Base-by-base conservation (phyloP, 2,797 vertebrate species). In the Bucorvus abyssinicus region DNA sequence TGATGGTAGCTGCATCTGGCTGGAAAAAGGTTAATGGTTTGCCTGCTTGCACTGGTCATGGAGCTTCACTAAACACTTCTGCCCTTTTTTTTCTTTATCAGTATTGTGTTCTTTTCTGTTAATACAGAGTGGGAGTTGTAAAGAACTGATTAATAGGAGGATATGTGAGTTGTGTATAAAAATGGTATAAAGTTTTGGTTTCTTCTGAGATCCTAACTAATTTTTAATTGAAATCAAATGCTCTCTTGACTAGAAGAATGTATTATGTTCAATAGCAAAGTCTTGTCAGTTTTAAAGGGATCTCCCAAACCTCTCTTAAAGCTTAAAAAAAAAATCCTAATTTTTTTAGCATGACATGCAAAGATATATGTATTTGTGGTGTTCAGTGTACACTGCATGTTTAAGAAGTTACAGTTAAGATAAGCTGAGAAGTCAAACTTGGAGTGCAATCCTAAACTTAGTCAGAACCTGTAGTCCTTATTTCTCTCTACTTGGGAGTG, bases 371-470 rank as follows among this genome's bases (percentile, higher is more conserved):
- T 36, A 45, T 29, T 7, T 83, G 16, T 78, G 47, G 10, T 63
- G 21, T 40, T 80, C 38, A 38, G 21, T 0, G 0, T 38, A 12
- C 30, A 8, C 24, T 68, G 10, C 14, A 3, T 22, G 5, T 32
- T 36, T 13, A 20, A 59, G 55, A 84, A 30, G n/a, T 53, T 55
- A 36, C 27, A 52, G 32, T 36, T 68, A 16, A 64, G 34, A 22
- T 36, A 59, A 71, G 40, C 40, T 0, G 12, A 44, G 40, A 44
- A 61, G 42, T 55, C 32, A 60, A 60, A 60, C 53, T 38, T 0
- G 13, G 50, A 75, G 44, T 21, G n/a, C 30, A 59, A 21, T 24
- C 21, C 52, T 47, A 45, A 64, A 27, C 24, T 70, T 40, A 52
- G 20, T 40, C 18, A 47, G 69, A 69, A 76, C 15, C 15, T 40